A percentile compares a stretch with the other conserved stretches of the same genome.
Conservation (phyloP, 2,888 invertebrate genomes). For the Drosophila anomalata region DNA sequence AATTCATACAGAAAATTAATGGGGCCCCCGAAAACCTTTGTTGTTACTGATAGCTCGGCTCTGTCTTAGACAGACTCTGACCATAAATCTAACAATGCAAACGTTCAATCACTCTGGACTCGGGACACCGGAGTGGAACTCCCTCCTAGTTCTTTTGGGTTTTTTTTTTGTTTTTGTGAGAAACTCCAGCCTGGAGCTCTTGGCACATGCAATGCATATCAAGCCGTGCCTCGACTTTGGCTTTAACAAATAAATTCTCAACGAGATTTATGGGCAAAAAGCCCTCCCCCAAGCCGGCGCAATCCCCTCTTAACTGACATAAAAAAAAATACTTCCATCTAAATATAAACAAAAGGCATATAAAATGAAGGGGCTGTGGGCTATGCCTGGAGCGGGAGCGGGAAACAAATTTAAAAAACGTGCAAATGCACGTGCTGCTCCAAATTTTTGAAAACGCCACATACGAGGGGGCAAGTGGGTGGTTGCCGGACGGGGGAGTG, state of each 20-base stretch:
- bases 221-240: slow-evolving; percentile 60
- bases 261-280: slow-evolving; percentile 4
- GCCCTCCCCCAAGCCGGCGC: slow-evolving; percentile 37
- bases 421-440: slow-evolving; percentile 78
- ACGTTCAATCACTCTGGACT: slow-evolving; percentile 59
- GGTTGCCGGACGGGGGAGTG: not conserved
- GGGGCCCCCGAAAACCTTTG: slow-evolving; percentile 14
- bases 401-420: slow-evolving; percentile 58
- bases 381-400: slow-evolving; percentile 10
- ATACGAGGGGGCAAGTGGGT: slow-evolving; percentile 23
- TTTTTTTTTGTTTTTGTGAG: slow-evolving; percentile 3
- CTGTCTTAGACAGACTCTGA: slow-evolving; percentile 42
- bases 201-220: slow-evolving; percentile 68
- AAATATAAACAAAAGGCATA: slow-evolving; percentile 73
- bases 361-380: slow-evolving; percentile 18
- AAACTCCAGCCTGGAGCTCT: slow-evolving; percentile 48
- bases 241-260: slow-evolving; percentile 71
- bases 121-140: slow-evolving; percentile 28
- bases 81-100: slow-evolving; percentile 72
- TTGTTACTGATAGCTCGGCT: slow-evolving; percentile 17
- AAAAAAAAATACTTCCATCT: slow-evolving; percentile 74
- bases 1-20: slow-evolving; percentile 59
- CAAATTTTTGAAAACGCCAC: slow-evolving; percentile 53
- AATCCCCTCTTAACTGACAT: slow-evolving; percentile 57
- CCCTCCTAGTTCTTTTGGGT: slow-evolving; percentile 26